Base-by-base conservation (phyloP, 1,140 invertebrate species). In the Cotesia glomerata region DNA sequence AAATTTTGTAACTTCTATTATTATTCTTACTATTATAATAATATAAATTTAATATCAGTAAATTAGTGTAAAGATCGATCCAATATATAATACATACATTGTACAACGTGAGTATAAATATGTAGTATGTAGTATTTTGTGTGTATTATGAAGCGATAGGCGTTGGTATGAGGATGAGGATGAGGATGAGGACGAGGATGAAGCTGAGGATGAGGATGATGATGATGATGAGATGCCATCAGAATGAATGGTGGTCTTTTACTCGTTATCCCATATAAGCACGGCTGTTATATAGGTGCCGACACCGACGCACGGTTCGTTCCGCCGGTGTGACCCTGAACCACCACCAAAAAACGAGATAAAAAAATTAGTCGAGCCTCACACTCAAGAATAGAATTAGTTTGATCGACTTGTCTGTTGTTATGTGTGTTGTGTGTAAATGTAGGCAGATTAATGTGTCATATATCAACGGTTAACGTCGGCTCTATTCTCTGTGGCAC, bases 221-320 rank as follows among this genome's bases (percentile, higher is more conserved):
- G 39, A 34, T 58, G 67, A 7, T 34, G 58, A 58, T 11, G 52
- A 56, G 35, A 45, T 45, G 39, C 39, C 39, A 45, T 45, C 39
- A 45, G 39, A 45, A 45, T 45, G 39, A 45, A 45, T 45, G 39
- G 39, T 45, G 39, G 39, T 45, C 34, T 56, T 49, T 35, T 49
- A 66, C 69, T 71, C 69, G 69, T 71, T 71, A 71, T 71, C 69
- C 69, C 69, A 45, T 45, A 45, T 45, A 14, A 65, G 49, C n/a
- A 45, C 59, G 58, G 45, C 39, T 45, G 39, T 45, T 45, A 45
- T 45, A 45, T 52, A 62, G 64, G 39, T 66, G 39, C 45, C 45
- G 64, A 51, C 45, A 16, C 14, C 39, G 18, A 66, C 45, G 45
- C 64, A 51, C 49, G 45, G 64, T 66, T 66, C 39, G 64, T 66